These are phyloP conservation scores for Rhagonycha lutea DNA, from an alignment of 2,888 invertebrate genomes.

Conservation along the genomic window DNA sequence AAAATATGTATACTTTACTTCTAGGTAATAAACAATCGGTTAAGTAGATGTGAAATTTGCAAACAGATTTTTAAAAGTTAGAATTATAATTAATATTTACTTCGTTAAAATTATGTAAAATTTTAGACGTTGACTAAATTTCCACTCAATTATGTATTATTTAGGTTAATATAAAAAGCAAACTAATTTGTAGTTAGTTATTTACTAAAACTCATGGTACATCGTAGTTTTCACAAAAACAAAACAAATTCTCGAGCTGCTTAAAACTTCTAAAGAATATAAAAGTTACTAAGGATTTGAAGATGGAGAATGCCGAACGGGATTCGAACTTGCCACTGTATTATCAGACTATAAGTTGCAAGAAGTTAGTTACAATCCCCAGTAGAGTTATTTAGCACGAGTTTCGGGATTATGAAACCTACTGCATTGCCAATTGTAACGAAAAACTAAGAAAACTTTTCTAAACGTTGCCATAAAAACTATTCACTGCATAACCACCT, in stretches of 20 bases:
- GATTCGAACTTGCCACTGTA: conserved; percentile 37
- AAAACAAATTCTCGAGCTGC: conserved; percentile 27
- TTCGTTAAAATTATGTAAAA: neutral
- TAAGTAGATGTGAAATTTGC: no score
- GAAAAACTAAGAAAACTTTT: conserved; percentile 20
- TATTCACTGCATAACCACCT: conserved; percentile 1
- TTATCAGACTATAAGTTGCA: conserved; percentile 39
- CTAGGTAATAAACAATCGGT: no score
- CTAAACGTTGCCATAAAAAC: conserved; percentile 18
- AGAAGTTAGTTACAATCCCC: conserved; percentile 38
- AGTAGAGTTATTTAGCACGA: conserved; percentile 37
- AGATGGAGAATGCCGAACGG: conserved; percentile 28
- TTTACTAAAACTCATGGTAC: conserved; percentile 8
- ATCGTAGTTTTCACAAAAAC: conserved; percentile 9
- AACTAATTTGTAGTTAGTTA: conserved; percentile 8
- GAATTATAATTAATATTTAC: neutral
- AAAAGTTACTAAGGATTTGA: conserved; percentile 28
- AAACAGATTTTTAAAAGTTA: no score
- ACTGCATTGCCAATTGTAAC: conserved; percentile 35
- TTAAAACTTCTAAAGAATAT: conserved; percentile 25
- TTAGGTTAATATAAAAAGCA: neutral
- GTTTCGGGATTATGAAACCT: conserved; percentile 37
- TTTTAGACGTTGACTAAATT: neutral
- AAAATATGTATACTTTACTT: no score
- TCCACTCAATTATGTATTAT: neutral